Percentiles rank a stretch among this genome's conserved stretches.
These are phyloP conservation scores for Mesitornis unicolor DNA, from an alignment of 2,113 vertebrate genomes.

Conservation along the genomic window DNA sequence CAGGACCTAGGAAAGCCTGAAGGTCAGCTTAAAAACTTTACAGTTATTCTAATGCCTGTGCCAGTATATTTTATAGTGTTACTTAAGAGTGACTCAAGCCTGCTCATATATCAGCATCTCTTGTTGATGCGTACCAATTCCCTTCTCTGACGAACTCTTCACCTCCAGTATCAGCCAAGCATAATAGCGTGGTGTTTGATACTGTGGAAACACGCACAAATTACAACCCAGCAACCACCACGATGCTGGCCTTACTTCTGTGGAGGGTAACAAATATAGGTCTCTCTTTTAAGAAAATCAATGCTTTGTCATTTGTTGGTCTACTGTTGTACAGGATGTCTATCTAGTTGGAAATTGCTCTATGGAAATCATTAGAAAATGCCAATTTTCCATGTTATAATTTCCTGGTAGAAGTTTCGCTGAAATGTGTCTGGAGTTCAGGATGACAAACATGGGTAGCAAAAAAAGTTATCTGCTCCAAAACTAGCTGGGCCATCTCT, in stretches of 20 bases:
- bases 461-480: background rate
- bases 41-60: background rate
- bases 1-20: background rate
- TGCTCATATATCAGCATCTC: background rate
- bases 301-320: conserved; percentile 7
- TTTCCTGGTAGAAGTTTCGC: background rate
- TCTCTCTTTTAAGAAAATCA: background rate
- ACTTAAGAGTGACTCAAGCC: background rate
- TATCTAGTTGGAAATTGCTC: background rate
- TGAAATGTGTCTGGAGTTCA: background rate
- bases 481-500: background rate
- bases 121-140: background rate
- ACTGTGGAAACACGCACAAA: background rate
- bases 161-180: conserved; percentile 17
- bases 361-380: background rate
- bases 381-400: conserved; percentile 35
- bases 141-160: background rate
- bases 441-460: background rate
- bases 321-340: background rate
- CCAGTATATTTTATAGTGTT: background rate
- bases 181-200: background rate
- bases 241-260: background rate
- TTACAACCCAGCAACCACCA: background rate
- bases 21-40: background rate
- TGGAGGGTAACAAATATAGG: background rate